phyloP scores from a whole-genome alignment of 2,797 vertebrate species.

The Enteromius radiatus region DNA sequence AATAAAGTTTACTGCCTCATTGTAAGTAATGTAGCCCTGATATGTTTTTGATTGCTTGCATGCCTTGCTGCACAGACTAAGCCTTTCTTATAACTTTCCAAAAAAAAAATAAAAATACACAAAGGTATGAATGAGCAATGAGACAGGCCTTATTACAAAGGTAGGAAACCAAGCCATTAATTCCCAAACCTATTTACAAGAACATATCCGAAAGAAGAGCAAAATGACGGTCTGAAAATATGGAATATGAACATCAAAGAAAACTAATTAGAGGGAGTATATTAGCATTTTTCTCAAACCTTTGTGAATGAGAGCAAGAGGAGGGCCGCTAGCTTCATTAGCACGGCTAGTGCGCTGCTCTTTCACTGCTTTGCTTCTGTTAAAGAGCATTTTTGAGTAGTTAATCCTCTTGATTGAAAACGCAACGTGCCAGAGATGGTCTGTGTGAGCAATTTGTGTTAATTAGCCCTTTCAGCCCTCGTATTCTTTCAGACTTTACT shows the following conservation, averaged over 20 bases:
- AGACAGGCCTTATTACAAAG: conserved; percentile 6
- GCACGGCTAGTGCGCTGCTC: conserved; percentile 12
- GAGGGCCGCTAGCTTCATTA: conserved; percentile 29
- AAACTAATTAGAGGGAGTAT: conserved; percentile 10
- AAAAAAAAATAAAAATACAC: not conserved
- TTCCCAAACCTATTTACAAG: conserved; percentile 20
- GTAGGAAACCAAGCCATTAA: conserved; percentile 4
- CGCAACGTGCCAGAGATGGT: conserved; percentile 9
- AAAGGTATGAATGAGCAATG: conserved; percentile 9
- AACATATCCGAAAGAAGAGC: not conserved
- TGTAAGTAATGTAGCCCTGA: not conserved
- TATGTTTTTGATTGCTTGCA: conserved; percentile 13
- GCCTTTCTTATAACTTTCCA: not conserved
- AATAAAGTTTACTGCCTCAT: not conserved
- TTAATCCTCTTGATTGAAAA: conserved; percentile 56
- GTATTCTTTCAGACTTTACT: not conserved
- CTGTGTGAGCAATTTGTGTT: conserved; percentile 36
- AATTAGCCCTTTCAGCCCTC: conserved; percentile 34
- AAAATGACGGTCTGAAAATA: not conserved
- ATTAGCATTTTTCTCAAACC: conserved; percentile 22
- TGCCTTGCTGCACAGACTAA: not conserved
- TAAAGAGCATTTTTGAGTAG: conserved; percentile 37
- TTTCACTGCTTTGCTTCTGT: conserved; percentile 9
- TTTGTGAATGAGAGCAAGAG: conserved; percentile 33
- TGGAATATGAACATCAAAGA: conserved; percentile 30